A percentile compares a stretch with the other conserved stretches of the same genome.
phyloP scores from a whole-genome alignment of 2,113 vertebrate genomes.

The Diglossa brunneiventris region DNA sequence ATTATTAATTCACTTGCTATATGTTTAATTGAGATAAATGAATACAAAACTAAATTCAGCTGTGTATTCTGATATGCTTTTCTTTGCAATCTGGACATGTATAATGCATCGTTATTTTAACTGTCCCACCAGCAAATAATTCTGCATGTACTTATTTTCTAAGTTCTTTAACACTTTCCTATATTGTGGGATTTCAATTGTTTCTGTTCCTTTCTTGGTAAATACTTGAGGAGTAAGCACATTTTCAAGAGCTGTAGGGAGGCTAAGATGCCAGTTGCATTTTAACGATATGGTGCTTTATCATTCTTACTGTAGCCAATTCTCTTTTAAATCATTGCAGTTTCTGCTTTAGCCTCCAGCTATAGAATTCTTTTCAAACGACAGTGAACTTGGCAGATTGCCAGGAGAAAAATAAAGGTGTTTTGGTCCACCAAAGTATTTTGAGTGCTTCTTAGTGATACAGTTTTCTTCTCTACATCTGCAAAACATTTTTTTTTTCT shows the following conservation, averaged over 20 bases:
- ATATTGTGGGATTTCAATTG: constrained; percentile 76
- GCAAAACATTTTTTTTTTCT: constrained; percentile 79
- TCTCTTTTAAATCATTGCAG: constrained; percentile 88
- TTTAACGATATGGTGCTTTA: constrained; percentile 86
- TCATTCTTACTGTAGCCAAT: constrained; percentile 86
- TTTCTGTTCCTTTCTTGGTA: constrained; percentile 76
- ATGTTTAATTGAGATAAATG: constrained; percentile 56
- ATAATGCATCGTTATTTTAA: constrained; percentile 64
- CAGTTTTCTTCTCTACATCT: constrained; percentile 83
- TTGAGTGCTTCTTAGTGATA: constrained; percentile 83
- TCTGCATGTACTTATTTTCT: constrained; percentile 51
- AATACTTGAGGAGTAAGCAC: constrained; percentile 85
- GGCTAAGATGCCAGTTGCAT: constrained; percentile 86
- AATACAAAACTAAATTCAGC: neutral
- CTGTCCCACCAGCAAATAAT: constrained; percentile 67
- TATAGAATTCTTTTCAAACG: constrained; percentile 86
- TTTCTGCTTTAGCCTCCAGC: constrained; percentile 83
- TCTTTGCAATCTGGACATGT: constrained; percentile 42
- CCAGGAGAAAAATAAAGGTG: constrained; percentile 83
- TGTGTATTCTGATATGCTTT: constrained; percentile 34
- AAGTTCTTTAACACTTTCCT: constrained; percentile 69
- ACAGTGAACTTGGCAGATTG: constrained; percentile 81
- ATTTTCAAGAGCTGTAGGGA: constrained; percentile 80
- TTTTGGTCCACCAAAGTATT: constrained; percentile 79
- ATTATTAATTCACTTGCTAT: constrained; percentile 64